These are phyloP conservation scores for Hypsopygia costalis DNA, from an alignment of 2,888 invertebrate species.

Conservation along the genomic window DNA sequence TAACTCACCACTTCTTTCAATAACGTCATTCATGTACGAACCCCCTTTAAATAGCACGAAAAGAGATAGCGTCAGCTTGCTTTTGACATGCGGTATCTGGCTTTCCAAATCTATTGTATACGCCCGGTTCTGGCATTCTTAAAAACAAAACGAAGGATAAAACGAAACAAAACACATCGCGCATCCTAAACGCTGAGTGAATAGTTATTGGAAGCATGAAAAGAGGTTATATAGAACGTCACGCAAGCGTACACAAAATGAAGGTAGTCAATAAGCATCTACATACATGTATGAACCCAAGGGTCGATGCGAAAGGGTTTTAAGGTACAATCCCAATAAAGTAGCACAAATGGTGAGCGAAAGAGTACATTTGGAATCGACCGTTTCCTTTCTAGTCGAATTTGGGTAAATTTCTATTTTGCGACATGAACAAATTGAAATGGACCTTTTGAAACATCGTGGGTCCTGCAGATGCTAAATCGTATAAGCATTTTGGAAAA, in stretches of 20 bases:
- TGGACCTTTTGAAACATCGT: constrained; percentile 40
- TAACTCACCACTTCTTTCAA: too few species aligned
- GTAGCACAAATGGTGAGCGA: constrained; percentile 48
- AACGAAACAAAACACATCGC: neutral
- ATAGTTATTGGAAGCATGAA: constrained; percentile 4
- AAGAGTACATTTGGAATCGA: constrained; percentile 44
- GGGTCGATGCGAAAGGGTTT: constrained; percentile 51
- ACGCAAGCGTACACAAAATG: constrained; percentile 50
- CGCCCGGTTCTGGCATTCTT: too few species aligned
- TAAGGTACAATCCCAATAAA: constrained; percentile 66
- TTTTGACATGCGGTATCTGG: too few species aligned
- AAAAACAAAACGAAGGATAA: neutral
- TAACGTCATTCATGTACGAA: too few species aligned
- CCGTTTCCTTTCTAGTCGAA: constrained; percentile 46
- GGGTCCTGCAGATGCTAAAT: constrained; percentile 9
- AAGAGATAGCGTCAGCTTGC: too few species aligned
- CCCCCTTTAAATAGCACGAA: too few species aligned
- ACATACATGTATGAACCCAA: constrained; percentile 37
- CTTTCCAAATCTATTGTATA: too few species aligned
- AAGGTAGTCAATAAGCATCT: constrained; percentile 54
- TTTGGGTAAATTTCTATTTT: constrained; percentile 61
- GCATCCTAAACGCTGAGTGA: neutral
- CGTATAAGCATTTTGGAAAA: constrained; percentile 6
- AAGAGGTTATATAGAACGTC: constrained; percentile 38
- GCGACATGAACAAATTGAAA: constrained; percentile 58